These are phyloP conservation scores for Scortum barcoo DNA, from an alignment of 2,113 vertebrate genomes.

Conservation along the genomic window DNA sequence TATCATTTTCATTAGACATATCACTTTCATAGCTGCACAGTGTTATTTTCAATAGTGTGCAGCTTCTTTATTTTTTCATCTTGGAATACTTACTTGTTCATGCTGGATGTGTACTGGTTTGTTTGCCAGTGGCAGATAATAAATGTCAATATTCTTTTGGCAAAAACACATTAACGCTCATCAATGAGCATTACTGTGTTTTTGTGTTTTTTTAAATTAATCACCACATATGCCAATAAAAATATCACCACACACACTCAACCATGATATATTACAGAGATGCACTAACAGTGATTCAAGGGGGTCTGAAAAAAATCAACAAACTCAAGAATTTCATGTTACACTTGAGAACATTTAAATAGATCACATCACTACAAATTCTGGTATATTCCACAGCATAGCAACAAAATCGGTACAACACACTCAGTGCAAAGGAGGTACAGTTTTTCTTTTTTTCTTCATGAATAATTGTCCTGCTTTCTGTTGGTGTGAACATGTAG, in stretches of 20 bases:
- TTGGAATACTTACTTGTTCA: constrained; percentile 55
- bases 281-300: constrained; percentile 80
- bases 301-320: constrained; percentile 77
- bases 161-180: constrained; percentile 86
- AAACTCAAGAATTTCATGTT: constrained; percentile 79
- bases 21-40: constrained; percentile 20
- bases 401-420: constrained; percentile 85
- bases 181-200: too few species aligned
- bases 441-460: constrained; percentile 75
- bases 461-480: background rate
- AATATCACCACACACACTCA: constrained; percentile 77
- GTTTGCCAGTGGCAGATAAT: background rate
- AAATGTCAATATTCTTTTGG: constrained; percentile 77
- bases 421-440: constrained; percentile 87
- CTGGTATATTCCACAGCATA: constrained; percentile 84
- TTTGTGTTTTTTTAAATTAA: too few species aligned
- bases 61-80: constrained; percentile 44
- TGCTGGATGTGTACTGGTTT: constrained; percentile 51
- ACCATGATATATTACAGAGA: constrained; percentile 82
- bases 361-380: constrained; percentile 84
- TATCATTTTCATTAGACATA: background rate
- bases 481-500: constrained; percentile 76
- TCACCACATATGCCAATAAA: constrained; percentile 71
- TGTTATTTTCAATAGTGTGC: constrained; percentile 2
- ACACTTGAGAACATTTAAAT: constrained; percentile 75